phyloP scores from a whole-genome alignment of 2,888 invertebrate genomes.

The Melanostoma scalare region DNA sequence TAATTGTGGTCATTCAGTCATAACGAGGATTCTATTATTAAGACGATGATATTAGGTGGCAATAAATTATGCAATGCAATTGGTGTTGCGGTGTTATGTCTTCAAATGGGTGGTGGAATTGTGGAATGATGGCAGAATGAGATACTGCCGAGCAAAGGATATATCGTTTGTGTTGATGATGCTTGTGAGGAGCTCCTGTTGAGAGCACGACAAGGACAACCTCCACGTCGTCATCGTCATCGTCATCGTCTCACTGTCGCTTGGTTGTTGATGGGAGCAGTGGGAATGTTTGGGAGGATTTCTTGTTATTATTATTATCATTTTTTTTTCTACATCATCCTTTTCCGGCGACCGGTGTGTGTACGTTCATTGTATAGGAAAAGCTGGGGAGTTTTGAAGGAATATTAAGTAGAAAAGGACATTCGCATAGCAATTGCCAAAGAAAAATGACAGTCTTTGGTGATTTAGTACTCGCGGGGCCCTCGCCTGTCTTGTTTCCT shows the following conservation, averaged over 20 bases:
- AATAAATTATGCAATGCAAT: conserved; percentile 72
- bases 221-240: background rate
- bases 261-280: conserved; percentile 14
- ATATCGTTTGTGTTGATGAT: conserved; percentile 38
- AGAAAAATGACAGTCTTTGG: conserved; percentile 43
- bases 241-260: background rate
- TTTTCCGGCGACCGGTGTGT: background rate
- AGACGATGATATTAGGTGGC: conserved; percentile 69
- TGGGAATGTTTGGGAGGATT: conserved; percentile 25
- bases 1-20: conserved; percentile 72
- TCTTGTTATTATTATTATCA: conserved; percentile 19
- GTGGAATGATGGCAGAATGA: conserved; percentile 4
- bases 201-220: conserved; percentile 23
- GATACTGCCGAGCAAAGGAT: conserved; percentile 30
- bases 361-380: background rate
- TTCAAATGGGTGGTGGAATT: conserved; percentile 14
- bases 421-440: conserved; percentile 47
- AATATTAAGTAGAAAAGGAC: conserved; percentile 48
- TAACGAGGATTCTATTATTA: conserved; percentile 72
- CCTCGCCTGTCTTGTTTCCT: conserved; percentile 23
- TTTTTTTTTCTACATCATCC: conserved; percentile 14
- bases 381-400: conserved; percentile 12
- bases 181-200: conserved; percentile 40
- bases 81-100: conserved; percentile 42
- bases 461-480: conserved; percentile 34